Conservation (phyloP, 2,888 invertebrate genomes). For the Acleris laterana region DNA sequence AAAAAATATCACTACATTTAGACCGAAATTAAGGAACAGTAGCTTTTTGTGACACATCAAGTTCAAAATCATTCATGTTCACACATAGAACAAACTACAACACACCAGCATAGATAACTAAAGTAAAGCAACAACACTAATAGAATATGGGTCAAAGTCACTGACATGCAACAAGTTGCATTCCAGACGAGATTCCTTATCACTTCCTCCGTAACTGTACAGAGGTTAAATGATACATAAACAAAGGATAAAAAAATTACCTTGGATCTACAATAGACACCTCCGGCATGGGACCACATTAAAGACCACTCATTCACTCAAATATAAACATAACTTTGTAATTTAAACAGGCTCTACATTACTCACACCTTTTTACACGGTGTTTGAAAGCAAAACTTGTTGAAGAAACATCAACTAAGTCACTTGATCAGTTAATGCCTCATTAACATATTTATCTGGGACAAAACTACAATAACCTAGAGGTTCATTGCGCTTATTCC, state of each 20-base stretch:
- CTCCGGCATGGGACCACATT: slow-evolving; percentile 22
- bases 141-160: slow-evolving; percentile 36
- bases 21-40: neutral
- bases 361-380: slow-evolving; percentile 24
- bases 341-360: slow-evolving; percentile 32
- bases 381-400: slow-evolving; percentile 34
- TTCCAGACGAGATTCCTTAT: slow-evolving; percentile 14
- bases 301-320: slow-evolving; percentile 11
- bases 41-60: neutral
- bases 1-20: neutral
- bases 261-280: slow-evolving; percentile 15
- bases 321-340: slow-evolving; percentile 29
- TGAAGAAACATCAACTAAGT: slow-evolving; percentile 19
- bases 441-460: slow-evolving; percentile 62
- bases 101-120: slow-evolving; percentile 5
- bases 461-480: slow-evolving; percentile 68
- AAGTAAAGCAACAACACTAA: neutral
- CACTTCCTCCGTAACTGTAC: slow-evolving; percentile 3
- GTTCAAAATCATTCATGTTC: neutral
- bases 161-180: slow-evolving; percentile 28
- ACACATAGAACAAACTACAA: slow-evolving; percentile 3
- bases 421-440: slow-evolving; percentile 46
- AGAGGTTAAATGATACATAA: slow-evolving; percentile 21
- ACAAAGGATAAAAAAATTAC: slow-evolving; percentile 24
- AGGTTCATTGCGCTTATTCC: slow-evolving; percentile 68